Conservation (phyloP, 2,113 vertebrate species). For the Octodon degus region DNA sequence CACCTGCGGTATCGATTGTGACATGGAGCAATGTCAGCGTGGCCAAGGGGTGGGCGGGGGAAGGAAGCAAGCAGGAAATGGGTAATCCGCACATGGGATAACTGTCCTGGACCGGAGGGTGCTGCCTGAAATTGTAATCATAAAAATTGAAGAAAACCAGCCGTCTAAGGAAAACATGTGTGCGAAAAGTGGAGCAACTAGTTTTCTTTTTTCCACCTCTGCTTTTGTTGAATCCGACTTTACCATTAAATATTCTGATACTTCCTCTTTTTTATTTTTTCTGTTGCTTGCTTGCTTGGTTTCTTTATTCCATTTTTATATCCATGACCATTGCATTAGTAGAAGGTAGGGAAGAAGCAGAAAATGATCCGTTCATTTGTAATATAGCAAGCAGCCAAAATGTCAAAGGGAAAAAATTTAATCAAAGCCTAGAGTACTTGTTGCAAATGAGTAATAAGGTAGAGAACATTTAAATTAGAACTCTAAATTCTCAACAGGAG, state of each 20-base stretch:
- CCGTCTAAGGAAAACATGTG: constrained; percentile 71
- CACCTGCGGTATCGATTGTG: constrained; percentile 68
- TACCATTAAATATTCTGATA: constrained; percentile 19
- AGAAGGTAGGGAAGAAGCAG: background rate
- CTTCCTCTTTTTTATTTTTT: background rate
- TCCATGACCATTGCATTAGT: background rate
- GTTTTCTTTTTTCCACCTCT: constrained; percentile 40
- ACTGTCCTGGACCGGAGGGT: constrained; percentile 27
- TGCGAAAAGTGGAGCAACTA: constrained; percentile 35
- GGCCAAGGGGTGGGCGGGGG: constrained; percentile 71
- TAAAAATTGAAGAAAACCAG: constrained; percentile 66
- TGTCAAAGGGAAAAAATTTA: background rate
- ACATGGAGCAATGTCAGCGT: constrained; percentile 55
- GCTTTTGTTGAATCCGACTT: constrained; percentile 46
- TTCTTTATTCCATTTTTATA: background rate
- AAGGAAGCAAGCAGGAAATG: constrained; percentile 74
- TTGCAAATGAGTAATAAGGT: background rate
- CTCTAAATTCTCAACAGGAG: background rate
- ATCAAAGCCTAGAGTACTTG: background rate
- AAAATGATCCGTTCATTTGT: background rate
- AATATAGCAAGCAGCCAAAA: background rate
- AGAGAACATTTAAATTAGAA: constrained; percentile 22
- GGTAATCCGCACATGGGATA: constrained; percentile 69
- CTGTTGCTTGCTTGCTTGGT: background rate
- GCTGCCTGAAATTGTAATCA: constrained; percentile 80